Evolutionary conservation across 2,113 vertebrate genomes (phyloP).

Genomic region (Psephotus haematonotus): DNA sequence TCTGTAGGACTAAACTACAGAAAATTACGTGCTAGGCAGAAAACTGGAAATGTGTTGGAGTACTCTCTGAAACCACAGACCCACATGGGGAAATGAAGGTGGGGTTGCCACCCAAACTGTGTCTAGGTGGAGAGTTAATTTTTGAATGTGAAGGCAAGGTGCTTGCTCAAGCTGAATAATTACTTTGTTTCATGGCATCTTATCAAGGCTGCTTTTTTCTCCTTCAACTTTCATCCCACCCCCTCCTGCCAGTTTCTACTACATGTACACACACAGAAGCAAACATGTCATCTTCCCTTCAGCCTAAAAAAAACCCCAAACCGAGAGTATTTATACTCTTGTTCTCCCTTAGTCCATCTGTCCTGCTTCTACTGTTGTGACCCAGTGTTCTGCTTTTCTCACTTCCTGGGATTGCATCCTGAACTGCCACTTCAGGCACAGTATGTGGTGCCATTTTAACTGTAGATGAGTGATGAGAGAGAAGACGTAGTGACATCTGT

Average conservation of each 20-base stretch:
- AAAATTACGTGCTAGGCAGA: not conserved
- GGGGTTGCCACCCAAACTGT: not conserved
- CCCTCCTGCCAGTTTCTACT: slow-evolving; percentile 34
- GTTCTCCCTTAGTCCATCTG: slow-evolving; percentile 54
- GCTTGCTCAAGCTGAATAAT: slow-evolving; percentile 23
- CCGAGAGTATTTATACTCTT: not conserved
- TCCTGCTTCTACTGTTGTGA: slow-evolving; percentile 29
- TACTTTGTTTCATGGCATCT: slow-evolving; percentile 28
- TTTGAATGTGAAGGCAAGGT: slow-evolving; percentile 31
- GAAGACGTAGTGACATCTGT: slow-evolving; percentile 29
- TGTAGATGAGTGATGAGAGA: slow-evolving; percentile 5
- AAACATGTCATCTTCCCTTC: not conserved
- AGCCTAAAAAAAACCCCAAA: not conserved
- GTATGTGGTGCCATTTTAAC: not conserved
- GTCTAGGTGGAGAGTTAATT: slow-evolving; percentile 3
- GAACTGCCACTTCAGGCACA: not conserved
- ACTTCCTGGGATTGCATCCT: not conserved
- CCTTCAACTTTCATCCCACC: not conserved
- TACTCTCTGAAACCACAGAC: not conserved
- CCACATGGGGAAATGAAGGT: not conserved
- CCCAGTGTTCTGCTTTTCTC: slow-evolving; percentile 30
- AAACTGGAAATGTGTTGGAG: not conserved
- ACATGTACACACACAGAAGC: not conserved
- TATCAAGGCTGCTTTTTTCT: slow-evolving; percentile 29
- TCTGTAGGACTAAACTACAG: not conserved